These are phyloP conservation scores for Phocoena sinus DNA, from an alignment of 2,113 vertebrate species.

Conservation along the genomic window DNA sequence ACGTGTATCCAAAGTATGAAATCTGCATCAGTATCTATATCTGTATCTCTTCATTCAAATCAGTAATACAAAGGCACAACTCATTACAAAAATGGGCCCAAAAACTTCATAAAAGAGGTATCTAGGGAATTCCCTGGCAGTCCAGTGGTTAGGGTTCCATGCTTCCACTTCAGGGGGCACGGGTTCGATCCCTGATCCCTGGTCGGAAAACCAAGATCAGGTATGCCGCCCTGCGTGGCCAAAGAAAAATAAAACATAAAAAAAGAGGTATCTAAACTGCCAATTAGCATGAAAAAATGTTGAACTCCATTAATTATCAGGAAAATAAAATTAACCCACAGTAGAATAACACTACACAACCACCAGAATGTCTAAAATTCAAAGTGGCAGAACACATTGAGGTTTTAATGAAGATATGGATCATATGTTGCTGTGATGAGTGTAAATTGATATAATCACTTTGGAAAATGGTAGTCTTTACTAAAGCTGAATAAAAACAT, in stretches of 20 bases:
- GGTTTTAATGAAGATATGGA: neutral
- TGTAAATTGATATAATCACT: neutral
- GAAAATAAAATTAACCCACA: neutral
- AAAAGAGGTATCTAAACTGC: neutral
- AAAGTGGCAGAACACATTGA: neutral
- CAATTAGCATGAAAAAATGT: neutral
- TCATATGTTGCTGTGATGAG: neutral
- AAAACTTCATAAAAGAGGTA: neutral
- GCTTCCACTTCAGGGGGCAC: neutral
- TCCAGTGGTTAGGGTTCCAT: neutral
- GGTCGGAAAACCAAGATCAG: neutral
- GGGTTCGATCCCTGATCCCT: neutral
- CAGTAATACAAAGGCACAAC: neutral
- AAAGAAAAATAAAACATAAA: neutral
- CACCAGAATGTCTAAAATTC: neutral
- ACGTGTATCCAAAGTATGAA: neutral
- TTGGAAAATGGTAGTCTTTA: neutral
- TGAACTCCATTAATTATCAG: neutral
- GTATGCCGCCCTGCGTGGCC: neutral
- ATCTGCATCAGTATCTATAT: neutral
- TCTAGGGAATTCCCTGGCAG: neutral
- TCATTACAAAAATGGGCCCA: neutral
- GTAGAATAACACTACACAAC: neutral
- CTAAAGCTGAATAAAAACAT: neutral
- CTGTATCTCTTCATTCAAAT: neutral